Evolutionary conservation across 64 coral and sea anemone genomes (phyloP), one percentile per base, ranked within the genome.

Genomic region (Cladopsammia gracilis): DNA sequence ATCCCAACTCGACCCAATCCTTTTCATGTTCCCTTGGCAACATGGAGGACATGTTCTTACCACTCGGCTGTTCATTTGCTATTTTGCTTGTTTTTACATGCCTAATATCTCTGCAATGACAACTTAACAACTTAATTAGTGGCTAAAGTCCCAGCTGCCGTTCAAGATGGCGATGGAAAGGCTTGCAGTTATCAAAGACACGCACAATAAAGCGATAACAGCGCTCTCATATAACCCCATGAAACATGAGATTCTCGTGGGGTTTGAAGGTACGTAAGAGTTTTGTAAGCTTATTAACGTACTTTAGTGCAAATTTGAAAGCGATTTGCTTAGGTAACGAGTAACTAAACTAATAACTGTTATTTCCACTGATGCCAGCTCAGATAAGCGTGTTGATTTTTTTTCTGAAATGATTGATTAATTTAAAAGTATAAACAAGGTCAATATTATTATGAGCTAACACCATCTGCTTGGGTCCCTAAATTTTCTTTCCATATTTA

Each of bases 131-230:
- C 8, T 67, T 10, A 16, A 6, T 51, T 0, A 50, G 44, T 49
- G 80, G 23, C 5, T 52, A 12, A 34, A 34, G 22, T 84, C 46
- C 20, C 20, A 84, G 1, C 10, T 11, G 6, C 11, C 26, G 26
- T 4, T 61, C 5, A 78, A 86, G 12, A 98, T 98, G 96, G 96
- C 96, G 74, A 98, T 98, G 96, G 96, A 98, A 94, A 98, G 79
- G 89, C 65, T 98, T 10, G 86, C 92, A 4, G 80, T 83, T 26
- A 98, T 98, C 57, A 98, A 88, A 87, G 96, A 98, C 26, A 94
- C 96, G 6, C 96, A 98, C 76, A 98, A 83, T 72, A 98, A 88
- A 67, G 66, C 88, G n/a, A 94, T 98, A 44, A 98, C 96, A 2
- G 96, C 96, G 18, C 69, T 98, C 5, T 82, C 96, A 2, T 98